Conservation (phyloP, 1,140 invertebrate species). For the Chionoecetes opilio region DNA sequence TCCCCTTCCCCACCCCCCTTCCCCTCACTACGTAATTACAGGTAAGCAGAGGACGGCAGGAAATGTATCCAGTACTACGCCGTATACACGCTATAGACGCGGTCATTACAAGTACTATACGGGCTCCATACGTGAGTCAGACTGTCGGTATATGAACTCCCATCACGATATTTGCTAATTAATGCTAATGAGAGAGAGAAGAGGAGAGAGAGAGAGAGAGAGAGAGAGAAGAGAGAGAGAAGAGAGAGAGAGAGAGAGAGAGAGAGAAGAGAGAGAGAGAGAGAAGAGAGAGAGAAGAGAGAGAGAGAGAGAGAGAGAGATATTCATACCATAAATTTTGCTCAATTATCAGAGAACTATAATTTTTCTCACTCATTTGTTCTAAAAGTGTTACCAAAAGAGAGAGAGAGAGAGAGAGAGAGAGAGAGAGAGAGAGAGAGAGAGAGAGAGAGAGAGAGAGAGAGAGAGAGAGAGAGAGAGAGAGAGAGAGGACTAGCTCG, state of each 20-base stretch:
- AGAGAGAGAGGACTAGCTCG: neutral
- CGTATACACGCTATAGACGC: too few relatives aligned
- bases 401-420: neutral
- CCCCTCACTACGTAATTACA: too few relatives aligned
- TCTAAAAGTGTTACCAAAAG: neutral
- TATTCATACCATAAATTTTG: neutral
- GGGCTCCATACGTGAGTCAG: too few relatives aligned
- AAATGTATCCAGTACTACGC: too few relatives aligned
- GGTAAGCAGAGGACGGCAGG: too few relatives aligned
- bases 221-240: neutral
- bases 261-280: constrained; percentile 10
- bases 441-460: constrained; percentile 19
- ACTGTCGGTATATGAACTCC: too few relatives aligned
- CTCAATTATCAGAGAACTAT: neutral
- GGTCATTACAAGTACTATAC: too few relatives aligned
- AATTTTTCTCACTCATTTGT: constrained; percentile 6
- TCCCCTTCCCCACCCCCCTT: too few relatives aligned
- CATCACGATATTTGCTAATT: too few relatives aligned
- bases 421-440: neutral
- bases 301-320: constrained; percentile 27
- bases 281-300: constrained; percentile 21
- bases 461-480: neutral
- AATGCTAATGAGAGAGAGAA: neutral
- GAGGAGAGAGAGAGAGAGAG: too few relatives aligned
- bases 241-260: constrained; percentile 17